Base-by-base conservation (phyloP, 2,797 vertebrate genomes). In the Ceyx erithaca region DNA sequence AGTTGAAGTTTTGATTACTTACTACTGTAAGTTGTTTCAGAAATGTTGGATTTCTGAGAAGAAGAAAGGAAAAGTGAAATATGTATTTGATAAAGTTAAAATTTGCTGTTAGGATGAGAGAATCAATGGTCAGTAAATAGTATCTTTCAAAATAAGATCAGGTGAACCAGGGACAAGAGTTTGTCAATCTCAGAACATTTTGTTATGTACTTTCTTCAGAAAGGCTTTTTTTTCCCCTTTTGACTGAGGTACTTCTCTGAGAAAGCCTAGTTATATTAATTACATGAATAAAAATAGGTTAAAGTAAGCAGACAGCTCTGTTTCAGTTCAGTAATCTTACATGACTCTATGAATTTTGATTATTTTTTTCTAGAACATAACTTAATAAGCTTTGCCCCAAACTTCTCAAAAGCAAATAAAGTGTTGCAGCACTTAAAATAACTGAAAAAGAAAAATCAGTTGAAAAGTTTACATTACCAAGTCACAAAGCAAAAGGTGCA, bases 271-370 rank as follows among this genome's bases (percentile, higher is more conserved):
- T 88, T 81, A 15, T 16, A 79, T 48, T 84, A 69, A 58, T 63
- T 69, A 37, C n/a, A 2, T 41, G 21, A 41, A 23, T 62, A 79
- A 80, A 88, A 88, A 61, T 84, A 84, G 22, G 30, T 81, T 41
- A 20, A 79, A 64, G 6, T 46, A 43, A 64, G 41, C 62, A 92
- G 70, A 43, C 77, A 79, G 14, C 70, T 91, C 83, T 57, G 41
- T 84, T 91, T 86, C 92, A 84, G 80, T 86, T 94, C 85, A 88
- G 57, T 86, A 86, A 84, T 23, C 31, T 93, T 30, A 14, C 69
- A 23, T 31, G 28, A 76, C 55, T 84, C 0, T 26, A 46, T 21
- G 18, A 69, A 83, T 94, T 79, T 76, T 52, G 21, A 58, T 90
- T 54, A 4, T 21, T 55, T 83, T 67, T 69, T 64, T 8, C 43